Evolutionary conservation across 2,797 vertebrate species (phyloP), one percentile per base, ranked within the genome.

Genomic region (Cephalopachus bancanus): DNA sequence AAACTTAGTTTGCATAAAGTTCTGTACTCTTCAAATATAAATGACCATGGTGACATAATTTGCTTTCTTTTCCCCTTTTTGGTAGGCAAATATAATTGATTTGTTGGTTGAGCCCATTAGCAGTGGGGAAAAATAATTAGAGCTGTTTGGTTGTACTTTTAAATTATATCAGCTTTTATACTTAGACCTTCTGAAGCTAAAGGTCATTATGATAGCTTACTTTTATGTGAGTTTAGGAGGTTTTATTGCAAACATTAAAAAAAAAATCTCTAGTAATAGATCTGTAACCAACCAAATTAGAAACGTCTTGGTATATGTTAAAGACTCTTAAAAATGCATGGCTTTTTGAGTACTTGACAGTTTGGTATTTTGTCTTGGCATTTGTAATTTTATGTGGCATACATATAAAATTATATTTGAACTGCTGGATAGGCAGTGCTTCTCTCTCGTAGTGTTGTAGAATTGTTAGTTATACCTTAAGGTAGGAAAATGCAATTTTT

Each of bases 11-110:
- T 95, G 78, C 91, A 96, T 97, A 87, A 59, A 89, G 60, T 62
- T 33, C 15, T 97, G n/a, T 86, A 15, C 30, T 72, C 49, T 92
- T 90, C n/a, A 93, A 71, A 95, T 64, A 30, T 62, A 49, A 90
- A 16, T 90, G 76, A 84, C 88, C 57, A 62, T 2, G 37, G 91
- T 75, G 87, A 76, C 24, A 59, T 80, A 51, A 89, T 81, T 74
- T 94, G 57, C 69, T 93, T 93, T 81, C 49, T 86, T n/a, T 81
- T 74, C 85, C 14, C 33, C 83, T 93, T 96, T 89, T 96, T 97
- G 75, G n/a, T 92, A 85, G 64, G 30, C 62, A 71, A 24, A 30
- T 94, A 72, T 72, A 49, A 95, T n/a, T 72, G 71, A 37, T 55
- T 89, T 55, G 72, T 91, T 74, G 22, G 26, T 93, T 91, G 84